A percentile compares a stretch with the other conserved stretches of the same genome.
These are phyloP conservation scores for Phlogophora meticulosa DNA, from an alignment of 2,888 invertebrate species.

Conservation along the genomic window DNA sequence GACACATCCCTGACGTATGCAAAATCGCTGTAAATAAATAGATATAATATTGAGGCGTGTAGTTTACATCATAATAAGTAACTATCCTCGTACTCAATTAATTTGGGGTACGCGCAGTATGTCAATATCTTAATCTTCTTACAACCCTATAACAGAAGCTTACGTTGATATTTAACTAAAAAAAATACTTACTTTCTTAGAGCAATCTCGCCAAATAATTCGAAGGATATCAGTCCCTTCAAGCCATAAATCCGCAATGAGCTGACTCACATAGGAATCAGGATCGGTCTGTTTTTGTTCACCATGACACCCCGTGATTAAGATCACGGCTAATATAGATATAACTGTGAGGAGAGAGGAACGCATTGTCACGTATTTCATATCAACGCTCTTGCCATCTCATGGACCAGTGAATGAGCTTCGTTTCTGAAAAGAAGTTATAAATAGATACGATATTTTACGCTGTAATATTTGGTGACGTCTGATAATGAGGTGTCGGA, in stretches of 20 bases:
- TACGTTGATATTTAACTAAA: background rate
- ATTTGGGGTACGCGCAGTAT: no score
- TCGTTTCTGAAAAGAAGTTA: constrained; percentile 59
- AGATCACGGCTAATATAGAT: constrained; percentile 69
- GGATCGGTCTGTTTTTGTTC: constrained; percentile 76
- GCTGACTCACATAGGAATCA: constrained; percentile 82
- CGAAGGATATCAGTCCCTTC: constrained; percentile 86
- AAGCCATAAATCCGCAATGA: constrained; percentile 88
- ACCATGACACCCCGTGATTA: constrained; percentile 73
- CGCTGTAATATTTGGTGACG: constrained; percentile 13
- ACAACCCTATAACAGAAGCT: no score
- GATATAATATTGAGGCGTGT: background rate
- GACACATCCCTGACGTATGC: background rate
- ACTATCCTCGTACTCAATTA: no score
- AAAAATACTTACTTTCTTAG: constrained; percentile 82
- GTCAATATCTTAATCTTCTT: no score
- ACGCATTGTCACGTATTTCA: constrained; percentile 77
- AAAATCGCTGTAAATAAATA: background rate
- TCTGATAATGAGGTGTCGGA: constrained; percentile 22
- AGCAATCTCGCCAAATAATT: constrained; percentile 89
- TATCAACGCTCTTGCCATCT: constrained; percentile 75
- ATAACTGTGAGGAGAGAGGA: constrained; percentile 68
- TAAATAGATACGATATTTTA: constrained; percentile 13
- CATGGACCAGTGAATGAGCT: constrained; percentile 60
- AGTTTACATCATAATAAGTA: no score